Conservation (phyloP, 2,888 invertebrate species). For the Synergus laeviventris region DNA sequence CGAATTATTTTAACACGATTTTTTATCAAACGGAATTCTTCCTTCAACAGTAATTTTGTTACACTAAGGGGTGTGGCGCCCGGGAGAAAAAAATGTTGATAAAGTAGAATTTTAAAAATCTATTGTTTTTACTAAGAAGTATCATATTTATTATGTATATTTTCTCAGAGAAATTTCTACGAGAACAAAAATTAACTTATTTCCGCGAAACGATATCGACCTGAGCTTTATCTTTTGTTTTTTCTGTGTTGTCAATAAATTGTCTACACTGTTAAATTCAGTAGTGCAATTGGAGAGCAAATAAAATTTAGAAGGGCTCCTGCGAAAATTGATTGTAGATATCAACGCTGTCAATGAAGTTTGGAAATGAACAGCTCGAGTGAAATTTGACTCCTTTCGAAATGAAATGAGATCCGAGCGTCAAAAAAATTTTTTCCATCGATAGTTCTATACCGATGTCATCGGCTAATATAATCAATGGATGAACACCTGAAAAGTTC, state of each 20-base stretch:
- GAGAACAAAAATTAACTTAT: no score
- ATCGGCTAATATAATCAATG: background rate
- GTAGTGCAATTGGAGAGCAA: background rate
- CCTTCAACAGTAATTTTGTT: no score
- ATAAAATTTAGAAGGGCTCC: background rate
- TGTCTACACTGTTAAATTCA: background rate
- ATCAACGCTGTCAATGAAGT: background rate
- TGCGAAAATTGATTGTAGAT: background rate
- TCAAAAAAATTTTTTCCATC: constrained; percentile 1
- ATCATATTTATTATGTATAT: no score
- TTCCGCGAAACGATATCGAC: no score
- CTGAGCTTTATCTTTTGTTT: no score
- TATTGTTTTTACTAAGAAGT: no score
- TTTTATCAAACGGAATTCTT: no score
- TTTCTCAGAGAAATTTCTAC: no score
- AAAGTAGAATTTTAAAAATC: no score
- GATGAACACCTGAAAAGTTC: background rate
- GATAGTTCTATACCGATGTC: background rate
- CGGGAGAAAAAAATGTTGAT: no score
- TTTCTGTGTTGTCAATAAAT: background rate
- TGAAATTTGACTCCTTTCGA: constrained; percentile 16
- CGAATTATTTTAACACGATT: no score
- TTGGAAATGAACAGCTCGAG: background rate
- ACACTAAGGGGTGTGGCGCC: no score
- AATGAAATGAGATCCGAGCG: constrained; percentile 7